Evolutionary conservation across 2,797 vertebrate species (phyloP).

Genomic region (Oryzias dopingdopingensis): DNA sequence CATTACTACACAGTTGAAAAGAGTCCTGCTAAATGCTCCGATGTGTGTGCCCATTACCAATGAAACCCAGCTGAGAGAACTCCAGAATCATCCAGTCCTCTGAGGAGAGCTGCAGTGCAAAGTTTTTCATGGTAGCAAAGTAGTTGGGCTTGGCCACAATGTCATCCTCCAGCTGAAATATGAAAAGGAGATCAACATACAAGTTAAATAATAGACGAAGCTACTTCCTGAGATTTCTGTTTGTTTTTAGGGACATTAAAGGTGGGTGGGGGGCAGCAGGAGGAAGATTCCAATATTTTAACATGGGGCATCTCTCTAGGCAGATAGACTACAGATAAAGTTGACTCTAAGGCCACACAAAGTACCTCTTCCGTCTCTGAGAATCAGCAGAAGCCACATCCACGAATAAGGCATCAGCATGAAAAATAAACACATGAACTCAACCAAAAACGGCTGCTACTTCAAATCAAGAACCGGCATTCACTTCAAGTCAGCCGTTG

Average conservation of each 20-base stretch:
- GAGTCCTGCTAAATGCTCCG: background rate
- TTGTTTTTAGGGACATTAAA: background rate
- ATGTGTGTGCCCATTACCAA: conserved; percentile 77
- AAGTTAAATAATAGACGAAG: background rate
- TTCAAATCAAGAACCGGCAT: background rate
- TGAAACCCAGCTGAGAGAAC: conserved; percentile 98
- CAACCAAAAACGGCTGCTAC: background rate
- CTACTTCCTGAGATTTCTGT: too few relatives aligned
- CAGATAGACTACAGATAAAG: conserved; percentile 20
- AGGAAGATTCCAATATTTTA: conserved; percentile 30
- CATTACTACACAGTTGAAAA: background rate
- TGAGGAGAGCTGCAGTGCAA: conserved; percentile 94
- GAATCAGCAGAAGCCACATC: conserved; percentile 37
- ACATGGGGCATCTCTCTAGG: conserved; percentile 15
- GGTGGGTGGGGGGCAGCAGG: background rate
- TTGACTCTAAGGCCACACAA: conserved; percentile 1
- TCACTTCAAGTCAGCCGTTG: too few relatives aligned
- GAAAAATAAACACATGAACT: conserved; percentile 13
- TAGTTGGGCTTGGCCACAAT: conserved; percentile 98
- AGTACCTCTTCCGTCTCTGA: conserved; percentile 62
- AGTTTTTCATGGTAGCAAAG: conserved; percentile 99
- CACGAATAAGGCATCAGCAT: conserved; percentile 24
- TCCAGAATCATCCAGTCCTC: conserved; percentile 99
- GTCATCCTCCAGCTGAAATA: conserved; percentile 93
- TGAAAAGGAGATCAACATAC: conserved; percentile 21